phyloP scores from a whole-genome alignment of 2,888 invertebrate species.

The Gastracanthus pulcherrimus region DNA sequence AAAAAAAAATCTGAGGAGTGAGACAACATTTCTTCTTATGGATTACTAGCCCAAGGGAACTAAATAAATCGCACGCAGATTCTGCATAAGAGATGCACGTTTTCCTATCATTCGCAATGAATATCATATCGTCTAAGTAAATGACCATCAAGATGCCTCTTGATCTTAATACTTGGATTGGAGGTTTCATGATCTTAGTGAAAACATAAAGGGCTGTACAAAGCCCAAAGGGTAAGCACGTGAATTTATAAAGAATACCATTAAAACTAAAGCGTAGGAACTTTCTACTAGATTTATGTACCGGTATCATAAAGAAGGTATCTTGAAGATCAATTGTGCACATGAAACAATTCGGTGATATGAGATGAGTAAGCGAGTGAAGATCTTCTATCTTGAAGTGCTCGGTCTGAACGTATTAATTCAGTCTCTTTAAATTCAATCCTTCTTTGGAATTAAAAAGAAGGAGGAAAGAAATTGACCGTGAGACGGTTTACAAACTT shows the following conservation, averaged over 20 bases:
- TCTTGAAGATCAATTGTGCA: conserved; percentile 38
- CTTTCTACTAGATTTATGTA: conserved; percentile 42
- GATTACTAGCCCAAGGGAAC: conserved; percentile 36
- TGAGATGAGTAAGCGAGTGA: conserved; percentile 58
- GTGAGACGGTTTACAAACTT: conserved; percentile 8
- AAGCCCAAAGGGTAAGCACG: conserved; percentile 58
- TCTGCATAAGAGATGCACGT: conserved; percentile 47
- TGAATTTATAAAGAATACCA: conserved; percentile 50
- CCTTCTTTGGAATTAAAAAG: conserved; percentile 56
- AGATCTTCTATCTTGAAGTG: conserved; percentile 66
- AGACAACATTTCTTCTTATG: conserved; percentile 27
- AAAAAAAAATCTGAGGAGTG: too few relatives aligned
- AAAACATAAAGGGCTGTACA: conserved; percentile 61
- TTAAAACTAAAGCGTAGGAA: conserved; percentile 57
- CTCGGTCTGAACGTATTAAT: conserved; percentile 56
- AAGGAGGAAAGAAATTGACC: conserved; percentile 53
- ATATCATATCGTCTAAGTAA: conserved; percentile 60
- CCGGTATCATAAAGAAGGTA: conserved; percentile 53
- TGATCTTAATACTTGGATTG: conserved; percentile 38
- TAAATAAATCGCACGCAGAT: conserved; percentile 2
- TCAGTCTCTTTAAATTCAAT: conserved; percentile 63
- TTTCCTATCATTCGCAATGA: conserved; percentile 22
- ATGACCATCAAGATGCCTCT: conserved; percentile 41
- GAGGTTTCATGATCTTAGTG: conserved; percentile 62
- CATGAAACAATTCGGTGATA: conserved; percentile 43